phyloP scores from a whole-genome alignment of 2,888 invertebrate genomes.

The Chloromyia formosa region DNA sequence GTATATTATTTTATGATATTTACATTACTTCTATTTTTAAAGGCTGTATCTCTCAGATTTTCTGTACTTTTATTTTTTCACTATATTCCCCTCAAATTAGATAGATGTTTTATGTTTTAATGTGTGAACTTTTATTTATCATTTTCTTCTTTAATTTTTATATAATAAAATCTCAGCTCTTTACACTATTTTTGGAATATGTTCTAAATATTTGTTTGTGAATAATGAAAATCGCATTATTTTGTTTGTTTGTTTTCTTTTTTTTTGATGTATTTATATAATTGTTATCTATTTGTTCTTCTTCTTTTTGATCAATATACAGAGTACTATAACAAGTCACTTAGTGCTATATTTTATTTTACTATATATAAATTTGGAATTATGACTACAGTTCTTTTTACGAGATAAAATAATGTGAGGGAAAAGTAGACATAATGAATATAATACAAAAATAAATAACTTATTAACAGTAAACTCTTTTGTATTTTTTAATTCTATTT shows the following conservation, averaged over 20 bases:
- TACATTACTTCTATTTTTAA: slow-evolving; percentile 47
- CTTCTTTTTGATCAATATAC: not conserved
- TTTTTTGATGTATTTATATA: not conserved
- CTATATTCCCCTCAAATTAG: not conserved
- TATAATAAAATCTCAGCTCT: not conserved
- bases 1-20: not conserved
- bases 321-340: slow-evolving; percentile 20
- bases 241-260: not conserved
- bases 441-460: no score
- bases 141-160: slow-evolving; percentile 4
- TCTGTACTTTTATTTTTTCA: not conserved
- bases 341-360: slow-evolving; percentile 32
- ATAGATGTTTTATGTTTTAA: not conserved
- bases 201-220: not conserved
- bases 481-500: no score
- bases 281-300: no score
- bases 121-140: not conserved
- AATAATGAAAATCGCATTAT: slow-evolving; percentile 20
- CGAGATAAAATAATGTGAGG: not conserved
- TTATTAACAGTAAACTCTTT: no score
- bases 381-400: slow-evolving; percentile 30
- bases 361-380: no score
- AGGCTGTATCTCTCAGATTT: slow-evolving; percentile 47
- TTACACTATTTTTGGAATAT: not conserved
- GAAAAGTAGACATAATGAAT: no score